Conservation (phyloP, 2,888 invertebrate species). For the Octodonta nipae region DNA sequence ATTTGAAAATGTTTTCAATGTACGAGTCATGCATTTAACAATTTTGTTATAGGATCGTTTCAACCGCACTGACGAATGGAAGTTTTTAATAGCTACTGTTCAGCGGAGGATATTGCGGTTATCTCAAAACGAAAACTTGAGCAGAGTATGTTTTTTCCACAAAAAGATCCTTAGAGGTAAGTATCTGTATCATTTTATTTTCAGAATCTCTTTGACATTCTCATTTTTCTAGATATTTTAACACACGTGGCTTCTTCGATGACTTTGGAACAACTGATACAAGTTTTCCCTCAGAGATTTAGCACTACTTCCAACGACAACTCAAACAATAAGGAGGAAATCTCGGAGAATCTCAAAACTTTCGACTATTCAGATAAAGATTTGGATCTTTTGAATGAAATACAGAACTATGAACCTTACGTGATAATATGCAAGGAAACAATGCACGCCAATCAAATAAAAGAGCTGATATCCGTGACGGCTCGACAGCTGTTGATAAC, state of each 20-base stretch:
- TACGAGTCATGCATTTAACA: no score
- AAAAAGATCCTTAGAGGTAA: slow-evolving; percentile 32
- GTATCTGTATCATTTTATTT: neutral
- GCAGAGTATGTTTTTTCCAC: slow-evolving; percentile 30
- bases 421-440: slow-evolving; percentile 42
- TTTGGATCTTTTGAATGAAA: slow-evolving; percentile 29
- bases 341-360: slow-evolving; percentile 8
- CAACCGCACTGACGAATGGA: slow-evolving; percentile 35
- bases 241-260: slow-evolving; percentile 36
- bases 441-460: slow-evolving; percentile 47
- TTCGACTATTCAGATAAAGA: slow-evolving; percentile 18
- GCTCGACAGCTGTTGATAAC: slow-evolving; percentile 42
- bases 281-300: slow-evolving; percentile 34
- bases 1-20: no score
- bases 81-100: slow-evolving; percentile 31
- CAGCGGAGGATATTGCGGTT: slow-evolving; percentile 32
- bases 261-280: slow-evolving; percentile 33
- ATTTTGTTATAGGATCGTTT: slow-evolving; percentile 35
- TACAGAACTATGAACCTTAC: slow-evolving; percentile 36
- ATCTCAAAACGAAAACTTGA: slow-evolving; percentile 25
- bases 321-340: slow-evolving; percentile 5
- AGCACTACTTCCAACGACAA: slow-evolving; percentile 19
- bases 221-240: slow-evolving; percentile 31
- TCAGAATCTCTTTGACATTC: no score
- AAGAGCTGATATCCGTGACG: slow-evolving; percentile 46